Conservation (phyloP, 1,140 invertebrate genomes). For the Choristoneura fumiferana region DNA sequence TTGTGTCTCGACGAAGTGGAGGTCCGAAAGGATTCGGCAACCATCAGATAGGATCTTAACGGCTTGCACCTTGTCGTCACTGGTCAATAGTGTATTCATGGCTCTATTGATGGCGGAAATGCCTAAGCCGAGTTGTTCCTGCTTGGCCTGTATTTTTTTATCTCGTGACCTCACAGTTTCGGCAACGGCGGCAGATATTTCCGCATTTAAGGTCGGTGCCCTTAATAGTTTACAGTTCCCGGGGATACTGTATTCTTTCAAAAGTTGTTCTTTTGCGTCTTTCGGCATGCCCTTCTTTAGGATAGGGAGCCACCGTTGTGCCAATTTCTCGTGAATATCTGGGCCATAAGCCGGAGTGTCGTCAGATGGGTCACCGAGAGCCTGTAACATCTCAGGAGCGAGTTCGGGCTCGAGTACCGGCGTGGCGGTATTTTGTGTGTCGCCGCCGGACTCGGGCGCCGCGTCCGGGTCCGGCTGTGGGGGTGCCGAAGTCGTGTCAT, state of each 20-base stretch:
- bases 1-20: constrained; percentile 22
- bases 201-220: constrained; percentile 28
- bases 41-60: constrained; percentile 26
- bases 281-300: constrained; percentile 27
- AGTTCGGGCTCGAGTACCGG: constrained; percentile 21
- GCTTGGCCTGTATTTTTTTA: constrained; percentile 23
- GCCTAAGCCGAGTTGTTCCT: constrained; percentile 32
- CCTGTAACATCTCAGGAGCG: constrained; percentile 24
- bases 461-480: background rate
- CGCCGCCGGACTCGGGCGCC: too few relatives aligned
- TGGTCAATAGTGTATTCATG: constrained; percentile 18
- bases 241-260: constrained; percentile 28
- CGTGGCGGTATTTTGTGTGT: too few relatives aligned
- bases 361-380: constrained; percentile 22
- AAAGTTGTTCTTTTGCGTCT: too few relatives aligned
- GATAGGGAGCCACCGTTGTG: constrained; percentile 21
- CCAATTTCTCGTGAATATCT: constrained; percentile 25
- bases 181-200: constrained; percentile 28
- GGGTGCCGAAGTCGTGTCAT: background rate
- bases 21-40: too few relatives aligned
- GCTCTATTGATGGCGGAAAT: constrained; percentile 26
- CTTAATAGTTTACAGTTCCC: constrained; percentile 29
- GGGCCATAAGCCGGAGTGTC: constrained; percentile 23
- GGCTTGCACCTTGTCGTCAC: constrained; percentile 20
- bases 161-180: constrained; percentile 27